phyloP scores from a whole-genome alignment of 2,888 invertebrate genomes.

The Clistopyga incitator region DNA sequence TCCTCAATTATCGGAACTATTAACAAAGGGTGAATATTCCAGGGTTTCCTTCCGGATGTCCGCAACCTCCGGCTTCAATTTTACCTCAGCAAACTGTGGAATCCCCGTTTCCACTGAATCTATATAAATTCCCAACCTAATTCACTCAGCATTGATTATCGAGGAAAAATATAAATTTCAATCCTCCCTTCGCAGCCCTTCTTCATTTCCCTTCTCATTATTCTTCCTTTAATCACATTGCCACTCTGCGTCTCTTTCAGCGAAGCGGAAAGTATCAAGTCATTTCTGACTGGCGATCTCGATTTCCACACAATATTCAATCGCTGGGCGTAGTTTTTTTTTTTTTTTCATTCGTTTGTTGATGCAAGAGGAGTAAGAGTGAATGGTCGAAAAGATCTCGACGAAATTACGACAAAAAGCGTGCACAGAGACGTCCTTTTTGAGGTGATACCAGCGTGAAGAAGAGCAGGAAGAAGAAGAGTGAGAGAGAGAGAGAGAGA shows the following conservation, averaged over 20 bases:
- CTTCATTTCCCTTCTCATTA: background rate
- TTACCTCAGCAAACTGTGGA: conserved; percentile 14
- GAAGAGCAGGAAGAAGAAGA: conserved; percentile 24
- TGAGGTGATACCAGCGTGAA: conserved; percentile 5
- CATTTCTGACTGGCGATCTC: conserved; percentile 71
- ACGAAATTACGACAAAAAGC: conserved; percentile 33
- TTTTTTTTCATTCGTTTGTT: conserved; percentile 76
- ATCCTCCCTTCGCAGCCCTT: background rate
- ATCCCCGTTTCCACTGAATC: conserved; percentile 30
- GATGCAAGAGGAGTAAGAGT: conserved; percentile 49
- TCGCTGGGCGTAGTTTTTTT: conserved; percentile 79
- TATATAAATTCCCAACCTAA: conserved; percentile 15
- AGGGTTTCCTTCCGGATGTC: conserved; percentile 23
- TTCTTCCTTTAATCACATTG: conserved; percentile 1
- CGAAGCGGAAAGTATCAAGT: conserved; percentile 39
- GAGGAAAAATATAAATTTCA: conserved; percentile 15
- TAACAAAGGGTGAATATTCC: conserved; percentile 10
- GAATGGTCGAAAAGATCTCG: conserved; percentile 26
- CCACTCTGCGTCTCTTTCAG: background rate
- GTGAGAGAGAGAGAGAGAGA: conserved; percentile 24
- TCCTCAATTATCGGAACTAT: conserved; percentile 23
- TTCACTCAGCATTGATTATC: conserved; percentile 53
- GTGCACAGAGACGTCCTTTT: conserved; percentile 34
- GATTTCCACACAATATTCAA: conserved; percentile 81
- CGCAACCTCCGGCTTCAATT: conserved; percentile 24